A percentile compares a stretch with the other conserved stretches of the same genome.
Conservation (phyloP, 2,113 vertebrate species). For the Siphamia tubifer region DNA sequence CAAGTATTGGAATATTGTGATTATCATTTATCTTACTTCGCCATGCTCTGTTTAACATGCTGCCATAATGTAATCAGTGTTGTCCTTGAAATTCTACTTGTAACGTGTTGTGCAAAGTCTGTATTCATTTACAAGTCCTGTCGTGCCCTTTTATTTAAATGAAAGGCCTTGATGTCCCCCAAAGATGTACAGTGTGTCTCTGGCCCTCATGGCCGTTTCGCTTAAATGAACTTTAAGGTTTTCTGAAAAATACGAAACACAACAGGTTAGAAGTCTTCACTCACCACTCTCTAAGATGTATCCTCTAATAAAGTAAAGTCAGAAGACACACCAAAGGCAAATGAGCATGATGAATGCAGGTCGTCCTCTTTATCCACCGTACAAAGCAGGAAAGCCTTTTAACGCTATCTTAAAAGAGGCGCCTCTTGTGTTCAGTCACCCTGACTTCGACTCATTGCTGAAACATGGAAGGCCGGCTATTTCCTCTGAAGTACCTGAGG, state of each 20-base stretch:
- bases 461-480: conserved; percentile 20
- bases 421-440: conserved; percentile 13
- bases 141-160: background rate
- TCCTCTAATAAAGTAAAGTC: background rate
- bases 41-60: conserved; percentile 50
- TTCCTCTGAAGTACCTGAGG: conserved; percentile 21
- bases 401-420: background rate
- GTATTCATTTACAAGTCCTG: background rate
- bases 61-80: conserved; percentile 1
- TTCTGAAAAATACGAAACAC: too few relatives aligned
- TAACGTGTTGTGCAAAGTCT: background rate
- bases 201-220: too few relatives aligned
- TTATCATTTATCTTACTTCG: conserved; percentile 36
- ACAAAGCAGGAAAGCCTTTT: background rate
- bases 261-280: too few relatives aligned
- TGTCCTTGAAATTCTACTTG: conserved; percentile 5
- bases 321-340: too few relatives aligned
- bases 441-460: background rate
- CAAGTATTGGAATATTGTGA: conserved; percentile 20
- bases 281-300: background rate
- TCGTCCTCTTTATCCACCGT: background rate
- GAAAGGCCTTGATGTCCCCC: background rate
- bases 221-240: too few relatives aligned
- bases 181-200: background rate
- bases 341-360: background rate